phyloP scores from a whole-genome alignment of 1,140 invertebrate species.

The Drosophila azteca region DNA sequence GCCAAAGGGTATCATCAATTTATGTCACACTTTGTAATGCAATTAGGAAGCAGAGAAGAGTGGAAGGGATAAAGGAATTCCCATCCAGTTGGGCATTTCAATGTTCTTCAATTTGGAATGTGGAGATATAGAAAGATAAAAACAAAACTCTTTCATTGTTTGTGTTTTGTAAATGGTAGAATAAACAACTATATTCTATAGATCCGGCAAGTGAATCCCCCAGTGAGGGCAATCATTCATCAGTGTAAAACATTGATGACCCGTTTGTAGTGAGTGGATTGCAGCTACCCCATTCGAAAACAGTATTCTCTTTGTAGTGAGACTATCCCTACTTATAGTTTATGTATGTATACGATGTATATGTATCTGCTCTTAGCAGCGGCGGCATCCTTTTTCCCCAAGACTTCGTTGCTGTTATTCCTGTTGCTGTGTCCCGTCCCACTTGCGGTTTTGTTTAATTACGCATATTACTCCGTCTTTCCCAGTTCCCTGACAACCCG shows the following conservation, averaged over 20 bases:
- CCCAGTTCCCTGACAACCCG: conserved; percentile 8
- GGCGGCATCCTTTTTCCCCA: conserved; percentile 38
- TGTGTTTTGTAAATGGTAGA: too few species aligned
- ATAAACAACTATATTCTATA: too few species aligned
- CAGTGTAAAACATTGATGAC: too few species aligned
- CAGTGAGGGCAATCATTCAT: too few species aligned
- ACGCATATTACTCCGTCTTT: conserved; percentile 70
- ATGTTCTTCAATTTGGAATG: neutral
- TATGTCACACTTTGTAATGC: conserved; percentile 4
- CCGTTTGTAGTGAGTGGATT: neutral
- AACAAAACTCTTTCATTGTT: too few species aligned
- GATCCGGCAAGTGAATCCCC: too few species aligned
- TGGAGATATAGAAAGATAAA: neutral
- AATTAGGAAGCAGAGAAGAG: neutral
- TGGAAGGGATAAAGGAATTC: neutral
- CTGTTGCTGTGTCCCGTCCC: conserved; percentile 60
- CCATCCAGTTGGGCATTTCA: neutral
- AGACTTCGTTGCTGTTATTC: conserved; percentile 37
- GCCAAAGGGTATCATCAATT: conserved; percentile 28
- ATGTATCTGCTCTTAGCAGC: conserved; percentile 51
- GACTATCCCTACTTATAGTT: too few species aligned
- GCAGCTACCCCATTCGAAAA: neutral
- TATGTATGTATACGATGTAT: conserved; percentile 16
- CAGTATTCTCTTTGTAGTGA: conserved; percentile 1
- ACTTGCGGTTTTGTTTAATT: conserved; percentile 80